Percentiles rank a stretch among this genome's conserved stretches.
Evolutionary conservation across 1,140 invertebrate species (phyloP).

Genomic region (Ips nitidus): DNA sequence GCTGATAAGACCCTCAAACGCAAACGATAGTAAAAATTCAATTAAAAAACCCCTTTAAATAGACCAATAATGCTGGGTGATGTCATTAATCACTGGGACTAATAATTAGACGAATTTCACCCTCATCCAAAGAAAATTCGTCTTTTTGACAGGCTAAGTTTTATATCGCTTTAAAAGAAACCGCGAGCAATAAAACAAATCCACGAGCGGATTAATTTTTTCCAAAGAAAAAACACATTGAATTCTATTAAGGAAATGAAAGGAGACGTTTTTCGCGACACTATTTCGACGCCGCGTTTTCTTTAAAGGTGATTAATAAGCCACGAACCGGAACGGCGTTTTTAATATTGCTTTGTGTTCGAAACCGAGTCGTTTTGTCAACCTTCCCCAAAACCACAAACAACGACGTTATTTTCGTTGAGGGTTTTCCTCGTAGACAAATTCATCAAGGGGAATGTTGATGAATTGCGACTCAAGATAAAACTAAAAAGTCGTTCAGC

Average conservation of each 20-base stretch:
- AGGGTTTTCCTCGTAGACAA: no score
- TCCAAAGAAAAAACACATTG: conserved; percentile 6
- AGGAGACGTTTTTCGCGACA: conserved; percentile 6
- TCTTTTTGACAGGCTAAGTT: conserved; percentile 18
- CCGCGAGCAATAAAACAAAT: conserved; percentile 12
- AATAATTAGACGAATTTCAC: conserved; percentile 22
- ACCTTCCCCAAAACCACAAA: not conserved
- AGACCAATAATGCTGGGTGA: not conserved
- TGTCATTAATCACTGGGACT: conserved; percentile 13
- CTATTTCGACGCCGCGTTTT: conserved; percentile 8
- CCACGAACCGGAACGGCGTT: not conserved
- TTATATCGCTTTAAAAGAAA: conserved; percentile 12
- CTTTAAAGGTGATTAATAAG: conserved; percentile 14
- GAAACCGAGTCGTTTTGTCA: not conserved
- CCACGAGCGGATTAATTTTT: conserved; percentile 6
- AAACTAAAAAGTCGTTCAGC: no score
- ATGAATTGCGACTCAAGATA: no score
- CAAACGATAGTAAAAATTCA: not conserved
- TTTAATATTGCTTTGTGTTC: conserved; percentile 1
- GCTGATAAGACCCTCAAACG: no score
- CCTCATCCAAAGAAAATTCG: conserved; percentile 10
- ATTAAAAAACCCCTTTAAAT: not conserved
- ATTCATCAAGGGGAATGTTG: no score
- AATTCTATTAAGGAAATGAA: conserved; percentile 18
- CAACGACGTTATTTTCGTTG: no score